Evolutionary conservation across 2,797 vertebrate species (phyloP).

Genomic region (Periparus ater): DNA sequence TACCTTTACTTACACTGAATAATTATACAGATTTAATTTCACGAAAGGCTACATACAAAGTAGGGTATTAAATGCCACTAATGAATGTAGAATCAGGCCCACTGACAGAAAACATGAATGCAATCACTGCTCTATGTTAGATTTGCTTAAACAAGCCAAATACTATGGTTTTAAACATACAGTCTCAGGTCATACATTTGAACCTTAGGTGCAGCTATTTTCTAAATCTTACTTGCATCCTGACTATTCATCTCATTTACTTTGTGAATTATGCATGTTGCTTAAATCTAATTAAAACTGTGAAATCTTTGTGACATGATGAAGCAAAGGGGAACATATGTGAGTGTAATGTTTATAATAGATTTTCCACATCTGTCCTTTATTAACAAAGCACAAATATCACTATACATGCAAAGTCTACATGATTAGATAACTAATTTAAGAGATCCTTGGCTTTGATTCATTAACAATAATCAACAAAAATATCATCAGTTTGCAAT

Average conservation of each 20-base stretch:
- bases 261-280: neutral
- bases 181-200: neutral
- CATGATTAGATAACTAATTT: neutral
- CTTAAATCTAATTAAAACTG: neutral
- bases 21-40: constrained; percentile 18
- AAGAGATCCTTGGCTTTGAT: neutral
- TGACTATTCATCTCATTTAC: neutral
- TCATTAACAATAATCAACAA: neutral
- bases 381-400: neutral
- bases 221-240: neutral
- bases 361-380: neutral
- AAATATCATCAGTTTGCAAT: neutral
- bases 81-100: neutral
- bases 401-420: neutral
- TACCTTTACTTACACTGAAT: constrained; percentile 7
- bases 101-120: neutral
- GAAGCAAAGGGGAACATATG: neutral
- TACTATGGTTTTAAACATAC: neutral
- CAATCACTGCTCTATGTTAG: neutral
- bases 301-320: neutral
- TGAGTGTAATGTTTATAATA: neutral
- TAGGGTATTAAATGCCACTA: neutral
- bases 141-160: neutral
- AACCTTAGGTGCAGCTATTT: neutral
- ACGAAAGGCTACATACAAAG: neutral